Conservation (phyloP, 2,888 invertebrate genomes). For the Phengaris alcon region DNA sequence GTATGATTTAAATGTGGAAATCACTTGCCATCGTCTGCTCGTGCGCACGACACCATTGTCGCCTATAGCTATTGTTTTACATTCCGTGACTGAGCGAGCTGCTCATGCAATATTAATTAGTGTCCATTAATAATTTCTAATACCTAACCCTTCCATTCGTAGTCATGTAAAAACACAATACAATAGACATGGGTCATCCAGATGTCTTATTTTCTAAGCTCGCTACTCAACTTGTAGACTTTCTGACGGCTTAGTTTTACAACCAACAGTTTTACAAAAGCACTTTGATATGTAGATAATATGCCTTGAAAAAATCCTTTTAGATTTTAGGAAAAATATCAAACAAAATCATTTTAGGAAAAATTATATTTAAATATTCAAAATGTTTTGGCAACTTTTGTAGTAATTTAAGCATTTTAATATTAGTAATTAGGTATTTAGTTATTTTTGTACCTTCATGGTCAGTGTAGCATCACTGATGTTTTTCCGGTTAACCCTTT, state of each 20-base stretch:
- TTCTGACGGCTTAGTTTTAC: no score
- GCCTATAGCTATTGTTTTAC: slow-evolving; percentile 19
- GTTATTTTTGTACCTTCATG: not conserved
- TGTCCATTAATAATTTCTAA: slow-evolving; percentile 4
- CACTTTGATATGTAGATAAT: no score
- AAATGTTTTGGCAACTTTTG: not conserved
- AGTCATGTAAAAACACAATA: not conserved
- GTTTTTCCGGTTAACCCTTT: not conserved
- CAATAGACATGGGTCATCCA: not conserved
- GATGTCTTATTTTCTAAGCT: not conserved
- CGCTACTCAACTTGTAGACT: no score
- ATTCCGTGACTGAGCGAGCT: slow-evolving; percentile 13
- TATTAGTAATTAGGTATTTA: not conserved
- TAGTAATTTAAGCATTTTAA: not conserved
- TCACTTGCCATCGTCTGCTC: slow-evolving; percentile 12
- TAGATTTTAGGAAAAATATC: no score
- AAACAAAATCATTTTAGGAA: no score
- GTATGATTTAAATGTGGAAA: slow-evolving; percentile 24
- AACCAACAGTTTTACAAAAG: no score
- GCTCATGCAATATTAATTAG: slow-evolving; percentile 26
- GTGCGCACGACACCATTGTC: slow-evolving; percentile 26
- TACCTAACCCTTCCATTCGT: not conserved
- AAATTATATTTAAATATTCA: no score
- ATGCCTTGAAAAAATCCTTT: no score
- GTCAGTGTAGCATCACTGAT: not conserved